phyloP scores from a whole-genome alignment of 2,113 vertebrate species.

The Limnothrissa miodon region DNA sequence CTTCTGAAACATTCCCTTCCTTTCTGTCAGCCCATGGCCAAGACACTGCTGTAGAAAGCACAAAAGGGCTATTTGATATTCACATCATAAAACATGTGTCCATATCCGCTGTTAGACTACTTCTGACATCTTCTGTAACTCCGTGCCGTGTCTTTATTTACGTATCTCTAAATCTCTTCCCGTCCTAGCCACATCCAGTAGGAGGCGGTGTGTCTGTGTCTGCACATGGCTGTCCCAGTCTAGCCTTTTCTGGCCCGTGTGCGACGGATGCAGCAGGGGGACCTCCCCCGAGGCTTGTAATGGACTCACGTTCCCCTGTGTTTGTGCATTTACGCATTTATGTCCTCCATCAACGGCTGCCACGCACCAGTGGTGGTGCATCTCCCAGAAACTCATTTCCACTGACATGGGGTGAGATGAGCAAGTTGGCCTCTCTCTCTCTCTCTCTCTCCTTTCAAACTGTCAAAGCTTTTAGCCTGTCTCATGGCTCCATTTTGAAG shows the following conservation, averaged over 20 bases:
- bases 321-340: conserved; percentile 51
- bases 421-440: neutral
- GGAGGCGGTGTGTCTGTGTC: neutral
- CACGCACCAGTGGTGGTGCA: conserved; percentile 39
- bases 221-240: neutral
- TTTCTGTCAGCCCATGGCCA: neutral
- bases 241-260: neutral
- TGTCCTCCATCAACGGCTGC: conserved; percentile 47
- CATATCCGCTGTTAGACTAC: neutral
- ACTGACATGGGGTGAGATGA: conserved; percentile 33
- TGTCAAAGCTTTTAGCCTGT: neutral
- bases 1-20: neutral
- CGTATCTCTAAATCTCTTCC: neutral
- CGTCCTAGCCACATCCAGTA: neutral
- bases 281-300: conserved; percentile 50
- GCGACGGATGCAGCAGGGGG: conserved; percentile 51
- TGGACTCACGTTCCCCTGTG: conserved; percentile 47
- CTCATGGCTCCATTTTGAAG: neutral
- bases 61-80: conserved; percentile 1
- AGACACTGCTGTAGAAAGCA: neutral
- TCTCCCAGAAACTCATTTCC: conserved; percentile 45
- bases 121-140: neutral
- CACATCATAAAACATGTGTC: neutral
- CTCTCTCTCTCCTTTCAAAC: neutral
- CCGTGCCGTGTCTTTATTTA: neutral